These are phyloP conservation scores for Sisyra terminalis DNA, from an alignment of 2,888 invertebrate species.

Conservation along the genomic window DNA sequence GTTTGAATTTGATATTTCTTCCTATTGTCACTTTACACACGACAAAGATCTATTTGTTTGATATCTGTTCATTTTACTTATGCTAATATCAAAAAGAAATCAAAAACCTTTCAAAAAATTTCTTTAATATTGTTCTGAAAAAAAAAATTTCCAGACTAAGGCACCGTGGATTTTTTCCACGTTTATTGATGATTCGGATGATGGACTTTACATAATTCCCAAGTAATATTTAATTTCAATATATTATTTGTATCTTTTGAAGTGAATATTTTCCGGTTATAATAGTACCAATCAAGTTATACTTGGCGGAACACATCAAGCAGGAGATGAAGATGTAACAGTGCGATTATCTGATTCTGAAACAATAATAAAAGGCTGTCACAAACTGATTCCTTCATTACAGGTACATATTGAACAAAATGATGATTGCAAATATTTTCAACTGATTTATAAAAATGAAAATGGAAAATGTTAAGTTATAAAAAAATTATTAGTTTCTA, in stretches of 20 bases:
- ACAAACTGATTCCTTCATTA: slow-evolving; percentile 39
- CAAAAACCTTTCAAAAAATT: too few species aligned
- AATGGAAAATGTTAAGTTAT: too few species aligned
- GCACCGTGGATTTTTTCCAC: slow-evolving; percentile 49
- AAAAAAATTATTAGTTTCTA: too few species aligned
- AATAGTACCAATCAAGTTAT: slow-evolving; percentile 42
- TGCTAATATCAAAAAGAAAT: too few species aligned
- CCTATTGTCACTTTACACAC: too few species aligned
- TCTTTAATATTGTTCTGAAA: too few species aligned
- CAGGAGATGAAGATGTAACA: slow-evolving; percentile 36
- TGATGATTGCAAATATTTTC: too few species aligned
- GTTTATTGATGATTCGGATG: slow-evolving; percentile 38
- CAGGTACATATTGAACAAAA: slow-evolving; percentile 29
- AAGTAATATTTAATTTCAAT: slow-evolving; percentile 37
- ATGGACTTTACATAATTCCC: slow-evolving; percentile 57
- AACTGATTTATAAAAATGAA: too few species aligned
- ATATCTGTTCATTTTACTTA: too few species aligned
- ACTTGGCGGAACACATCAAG: slow-evolving; percentile 64
- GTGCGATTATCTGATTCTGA: slow-evolving; percentile 36
- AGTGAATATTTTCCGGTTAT: slow-evolving; percentile 9
- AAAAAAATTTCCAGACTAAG: slow-evolving; percentile 30
- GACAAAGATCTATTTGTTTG: too few species aligned
- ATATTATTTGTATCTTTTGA: slow-evolving; percentile 5
- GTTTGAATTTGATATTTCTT: background rate
- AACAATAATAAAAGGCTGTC: slow-evolving; percentile 46